Evolutionary conservation across 2,888 invertebrate species (phyloP), one percentile per base, ranked within the genome.

Genomic region (Chorisops tibialis): DNA sequence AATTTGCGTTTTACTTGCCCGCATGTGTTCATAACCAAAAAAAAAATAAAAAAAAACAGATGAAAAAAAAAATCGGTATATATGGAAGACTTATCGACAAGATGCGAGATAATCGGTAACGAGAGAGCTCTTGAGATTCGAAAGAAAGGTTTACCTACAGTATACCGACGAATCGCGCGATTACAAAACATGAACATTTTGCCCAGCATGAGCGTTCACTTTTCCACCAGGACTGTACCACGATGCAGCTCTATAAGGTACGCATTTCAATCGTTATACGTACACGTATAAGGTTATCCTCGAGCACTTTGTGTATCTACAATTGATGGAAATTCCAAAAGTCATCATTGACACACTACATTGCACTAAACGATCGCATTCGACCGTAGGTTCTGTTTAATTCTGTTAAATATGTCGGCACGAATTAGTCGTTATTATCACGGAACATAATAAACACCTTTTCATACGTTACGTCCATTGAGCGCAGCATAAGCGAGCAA

Each of bases 381-480:
- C 30, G 30, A 30, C 30, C 30, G 9, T n/a, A n/a, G n/a, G n/a
- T n/a, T n/a, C n/a, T n/a, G n/a, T n/a, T n/a, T 45, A 35, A 35
- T 18, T 41, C 30, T 58, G 58, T 48, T 21, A 9, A 6, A 37
- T n/a, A 21, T 14, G 18, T 48, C 19, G 12, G 21, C 65, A 61
- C 59, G 66, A 67, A 67, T 67, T 67, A 67, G 67, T 58, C 64
- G 65, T 66, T 66, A 66, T 67, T 67, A 67, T 65, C 65, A 12
- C 43, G 9, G 51, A 54, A 61, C 59, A 66, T 67, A 65, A 67
- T 67, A 67, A 67, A 67, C 67, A 67, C 67, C 67, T 67, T 67
- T 67, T 14, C 58, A 16, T 37, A n/a, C n/a, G n/a, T n/a, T n/a
- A n/a, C n/a, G 2, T 30, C 30, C 30, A 9, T 30, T 30, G 30